A percentile compares a stretch with the other conserved stretches of the same genome.
These are phyloP conservation scores for Rhipidura dahli DNA, from an alignment of 2,113 vertebrate species.

Conservation along the genomic window DNA sequence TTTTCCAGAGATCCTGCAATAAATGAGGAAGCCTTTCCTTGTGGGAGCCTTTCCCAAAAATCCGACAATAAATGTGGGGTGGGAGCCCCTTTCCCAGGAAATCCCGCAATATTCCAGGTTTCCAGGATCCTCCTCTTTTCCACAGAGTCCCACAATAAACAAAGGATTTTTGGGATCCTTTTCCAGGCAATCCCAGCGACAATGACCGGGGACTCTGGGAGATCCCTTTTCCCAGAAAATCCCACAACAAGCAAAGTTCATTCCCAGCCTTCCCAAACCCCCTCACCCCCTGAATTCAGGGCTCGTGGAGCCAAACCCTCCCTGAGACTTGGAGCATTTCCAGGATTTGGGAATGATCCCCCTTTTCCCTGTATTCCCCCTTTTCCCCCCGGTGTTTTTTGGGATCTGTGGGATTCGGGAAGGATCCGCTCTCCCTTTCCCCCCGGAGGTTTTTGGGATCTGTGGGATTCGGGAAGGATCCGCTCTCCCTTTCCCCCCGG, in stretches of 20 bases:
- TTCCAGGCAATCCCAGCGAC: background rate
- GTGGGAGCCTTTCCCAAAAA: background rate
- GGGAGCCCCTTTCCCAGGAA: no score
- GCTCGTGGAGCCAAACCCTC: background rate
- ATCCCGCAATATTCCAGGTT: no score
- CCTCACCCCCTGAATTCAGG: background rate
- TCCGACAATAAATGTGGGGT: background rate
- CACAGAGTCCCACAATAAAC: background rate
- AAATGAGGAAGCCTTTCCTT: no score
- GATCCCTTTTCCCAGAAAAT: background rate
- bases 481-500: no score
- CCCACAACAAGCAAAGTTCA: background rate
- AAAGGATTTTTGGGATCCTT: no score
- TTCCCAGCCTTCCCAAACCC: background rate
- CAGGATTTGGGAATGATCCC: background rate
- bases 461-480: no score
- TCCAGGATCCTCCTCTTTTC: background rate
- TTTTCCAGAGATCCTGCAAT: no score
- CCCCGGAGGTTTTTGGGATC: no score
- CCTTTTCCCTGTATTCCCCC: background rate
- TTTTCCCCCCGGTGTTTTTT: background rate
- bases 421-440: no score
- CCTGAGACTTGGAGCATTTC: background rate
- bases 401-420: no score
- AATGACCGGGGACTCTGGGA: rapidly evolving